Conservation (phyloP, 2,888 invertebrate genomes). For the Lissonota sp. region DNA sequence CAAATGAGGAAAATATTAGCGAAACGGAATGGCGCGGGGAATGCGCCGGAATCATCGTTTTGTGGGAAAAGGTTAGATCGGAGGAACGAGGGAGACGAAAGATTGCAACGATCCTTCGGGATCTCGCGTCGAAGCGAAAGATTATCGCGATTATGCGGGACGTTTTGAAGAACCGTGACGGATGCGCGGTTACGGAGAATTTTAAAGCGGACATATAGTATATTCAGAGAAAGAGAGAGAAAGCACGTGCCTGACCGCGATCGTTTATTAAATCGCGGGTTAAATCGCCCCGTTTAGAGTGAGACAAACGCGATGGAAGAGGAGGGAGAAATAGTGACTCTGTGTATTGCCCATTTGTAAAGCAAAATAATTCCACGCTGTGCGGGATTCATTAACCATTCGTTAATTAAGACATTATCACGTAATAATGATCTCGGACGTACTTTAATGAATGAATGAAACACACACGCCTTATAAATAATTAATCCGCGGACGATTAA, state of each 20-base stretch:
- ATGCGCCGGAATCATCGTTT: too few relatives aligned
- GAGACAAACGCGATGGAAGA: conserved; percentile 57
- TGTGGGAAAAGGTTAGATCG: too few relatives aligned
- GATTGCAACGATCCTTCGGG: too few relatives aligned
- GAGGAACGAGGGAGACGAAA: too few relatives aligned
- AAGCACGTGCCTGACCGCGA: conserved; percentile 73
- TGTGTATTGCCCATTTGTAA: conserved; percentile 75
- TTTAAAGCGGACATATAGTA: too few relatives aligned
- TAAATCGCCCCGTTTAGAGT: conserved; percentile 79
- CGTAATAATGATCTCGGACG: conserved; percentile 83
- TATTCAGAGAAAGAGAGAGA: conserved; percentile 8
- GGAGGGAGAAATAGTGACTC: conserved; percentile 40
- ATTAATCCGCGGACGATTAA: conserved; percentile 81
- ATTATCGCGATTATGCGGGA: too few relatives aligned
- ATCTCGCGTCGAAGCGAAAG: too few relatives aligned
- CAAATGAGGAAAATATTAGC: too few relatives aligned
- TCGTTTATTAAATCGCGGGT: conserved; percentile 80
- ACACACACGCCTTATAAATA: conserved; percentile 84
- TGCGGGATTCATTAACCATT: conserved; percentile 82
- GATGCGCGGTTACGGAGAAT: too few relatives aligned
- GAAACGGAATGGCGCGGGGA: too few relatives aligned
- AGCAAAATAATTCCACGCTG: conserved; percentile 77
- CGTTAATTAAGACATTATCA: conserved; percentile 84
- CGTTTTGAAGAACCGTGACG: too few relatives aligned
- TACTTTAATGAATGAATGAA: conserved; percentile 83